Percentiles rank a stretch among this genome's conserved stretches.
phyloP scores from a whole-genome alignment of 2,888 invertebrate species.

The Phengaris arion region DNA sequence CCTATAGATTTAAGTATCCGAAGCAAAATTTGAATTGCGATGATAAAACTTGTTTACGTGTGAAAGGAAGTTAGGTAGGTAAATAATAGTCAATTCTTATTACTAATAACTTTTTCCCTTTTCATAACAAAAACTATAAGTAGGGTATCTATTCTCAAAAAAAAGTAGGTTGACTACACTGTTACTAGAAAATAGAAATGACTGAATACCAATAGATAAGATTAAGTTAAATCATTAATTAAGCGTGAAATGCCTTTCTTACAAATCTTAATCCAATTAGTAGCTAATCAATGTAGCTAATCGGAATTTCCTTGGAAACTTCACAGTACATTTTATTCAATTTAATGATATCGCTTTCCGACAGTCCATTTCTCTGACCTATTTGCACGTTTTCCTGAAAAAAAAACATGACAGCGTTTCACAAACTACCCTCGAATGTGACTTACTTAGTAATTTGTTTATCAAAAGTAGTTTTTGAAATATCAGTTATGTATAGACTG shows the following conservation, averaged over 20 bases:
- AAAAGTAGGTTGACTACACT: too few species aligned
- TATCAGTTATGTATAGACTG: too few species aligned
- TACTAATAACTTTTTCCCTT: too few species aligned
- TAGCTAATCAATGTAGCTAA: constrained; percentile 33
- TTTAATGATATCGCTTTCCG: constrained; percentile 62
- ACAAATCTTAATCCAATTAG: constrained; percentile 7
- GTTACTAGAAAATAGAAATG: not conserved
- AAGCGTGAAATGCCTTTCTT: not conserved
- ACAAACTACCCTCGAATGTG: not conserved
- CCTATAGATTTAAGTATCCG: too few species aligned
- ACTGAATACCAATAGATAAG: not conserved
- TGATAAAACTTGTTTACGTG: too few species aligned
- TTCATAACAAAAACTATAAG: too few species aligned
- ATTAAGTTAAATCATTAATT: not conserved
- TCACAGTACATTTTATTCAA: constrained; percentile 68
- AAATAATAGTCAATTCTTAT: too few species aligned
- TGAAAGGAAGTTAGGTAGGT: too few species aligned
- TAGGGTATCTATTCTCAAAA: too few species aligned
- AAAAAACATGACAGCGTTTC: constrained; percentile 27
- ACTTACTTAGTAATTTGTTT: not conserved
- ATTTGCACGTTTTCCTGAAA: constrained; percentile 60
- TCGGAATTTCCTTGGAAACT: constrained; percentile 41
- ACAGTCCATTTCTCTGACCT: constrained; percentile 66
- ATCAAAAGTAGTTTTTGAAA: not conserved
- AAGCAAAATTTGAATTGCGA: too few species aligned